Base-by-base conservation (phyloP, 2,797 vertebrate species). In the Glossophaga mutica region DNA sequence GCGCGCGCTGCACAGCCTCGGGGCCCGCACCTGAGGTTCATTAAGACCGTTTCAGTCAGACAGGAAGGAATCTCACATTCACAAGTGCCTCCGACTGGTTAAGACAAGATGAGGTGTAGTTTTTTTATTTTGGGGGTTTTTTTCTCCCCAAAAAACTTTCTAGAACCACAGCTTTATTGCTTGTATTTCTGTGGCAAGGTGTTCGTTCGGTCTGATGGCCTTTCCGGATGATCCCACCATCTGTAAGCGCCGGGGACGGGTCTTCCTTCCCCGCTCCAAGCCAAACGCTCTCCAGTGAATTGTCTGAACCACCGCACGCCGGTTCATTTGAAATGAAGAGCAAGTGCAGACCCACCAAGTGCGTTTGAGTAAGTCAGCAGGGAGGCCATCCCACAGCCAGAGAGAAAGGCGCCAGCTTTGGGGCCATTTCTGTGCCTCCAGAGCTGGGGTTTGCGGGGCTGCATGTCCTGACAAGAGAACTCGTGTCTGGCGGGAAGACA, bases 1-100 rank as follows among this genome's bases (percentile, higher is more conserved):
- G 94, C 97, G 93, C 98, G 95, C 98, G 97, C 98, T 96, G 90
- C 98, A 98, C 98, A 98, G 98, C 99, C 99, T 98, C 96, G 97
- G 98, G 99, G 98, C 98, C 98, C 98, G 97, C 99, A 99, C 99
- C 99, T 99, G 99, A 99, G 98, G 98, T 98, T 98, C 98, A 98
- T 98, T 98, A 98, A 97, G 96, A 88, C 98, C 97, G 95, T 91
- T 97, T 96, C 97, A 98, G 97, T 98, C 98, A 97, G 97, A 97
- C 94, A 95, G 91, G 97, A 95, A 98, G 97, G 97, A 98, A 98
- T 98, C 98, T 98, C 48, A 62, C 78, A 96, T 97, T 97, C 94
- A 98, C 90, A 98, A 87, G 98, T 94, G 97, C 97, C 97, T 98
- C 77, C 85, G 97, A 98, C 98, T 98, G 98, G 98, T 98, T 98